A percentile compares a stretch with the other conserved stretches of the same genome.
Conservation (phyloP, 2,797 vertebrate genomes). For the Gastrophryne carolinensis region DNA sequence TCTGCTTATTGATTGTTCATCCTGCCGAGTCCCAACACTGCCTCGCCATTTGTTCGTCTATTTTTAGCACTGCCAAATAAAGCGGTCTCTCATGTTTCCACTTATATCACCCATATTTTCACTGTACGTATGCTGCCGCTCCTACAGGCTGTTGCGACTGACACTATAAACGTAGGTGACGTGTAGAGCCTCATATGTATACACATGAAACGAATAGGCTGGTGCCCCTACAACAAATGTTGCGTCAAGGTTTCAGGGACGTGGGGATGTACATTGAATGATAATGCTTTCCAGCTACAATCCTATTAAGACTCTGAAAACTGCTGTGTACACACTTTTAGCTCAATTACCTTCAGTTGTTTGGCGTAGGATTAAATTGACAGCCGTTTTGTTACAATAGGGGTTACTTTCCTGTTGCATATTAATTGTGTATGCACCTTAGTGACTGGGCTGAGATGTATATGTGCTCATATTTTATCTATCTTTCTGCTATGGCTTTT, state of each 20-base stretch:
- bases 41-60: constrained; percentile 82
- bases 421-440: too few relatives aligned
- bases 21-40: constrained; percentile 74
- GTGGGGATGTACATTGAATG: constrained; percentile 47
- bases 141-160: constrained; percentile 72
- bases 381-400: too few relatives aligned
- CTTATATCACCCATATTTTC: constrained; percentile 79
- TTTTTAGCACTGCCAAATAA: constrained; percentile 95
- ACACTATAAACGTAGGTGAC: constrained; percentile 80
- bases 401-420: too few relatives aligned
- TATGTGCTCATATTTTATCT: too few relatives aligned
- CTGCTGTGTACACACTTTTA: not conserved
- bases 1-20: constrained; percentile 90
- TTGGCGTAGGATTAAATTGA: too few relatives aligned
- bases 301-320: not conserved
- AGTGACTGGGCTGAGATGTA: too few relatives aligned
- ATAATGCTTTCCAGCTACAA: constrained; percentile 19
- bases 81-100: constrained; percentile 85
- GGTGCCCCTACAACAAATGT: constrained; percentile 56
- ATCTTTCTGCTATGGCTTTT: too few relatives aligned
- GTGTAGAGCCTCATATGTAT: constrained; percentile 58
- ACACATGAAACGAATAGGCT: constrained; percentile 58
- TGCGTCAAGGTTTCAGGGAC: constrained; percentile 56
- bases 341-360: too few relatives aligned
- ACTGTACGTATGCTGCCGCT: constrained; percentile 76